Base-by-base conservation (phyloP, 2,888 invertebrate species). In the Alsophila aescularia region DNA sequence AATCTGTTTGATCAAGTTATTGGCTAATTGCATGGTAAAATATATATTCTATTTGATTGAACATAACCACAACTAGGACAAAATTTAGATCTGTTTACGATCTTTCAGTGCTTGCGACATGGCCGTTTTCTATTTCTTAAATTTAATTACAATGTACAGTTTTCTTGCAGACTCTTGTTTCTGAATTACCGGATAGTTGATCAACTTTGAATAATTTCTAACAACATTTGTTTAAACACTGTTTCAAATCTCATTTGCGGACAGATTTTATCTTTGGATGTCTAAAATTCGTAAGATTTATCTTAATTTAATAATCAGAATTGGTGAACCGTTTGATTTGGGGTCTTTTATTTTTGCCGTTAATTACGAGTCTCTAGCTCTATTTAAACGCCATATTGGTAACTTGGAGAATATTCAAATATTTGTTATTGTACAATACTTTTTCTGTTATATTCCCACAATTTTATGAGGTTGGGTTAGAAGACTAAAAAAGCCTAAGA, bases 191-290 rank as follows among this genome's bases (percentile, higher is more conserved):
- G 62, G 50, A 44, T 40, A 44, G 21, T 43, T 48, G 32, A 55
- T 18, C 31, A 49, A 55, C n/a, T 55, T 41, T 50, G 34, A 57
- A 57, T 58, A 61, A 59, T 60, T 64, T 58, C 69, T 68, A 69
- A 58, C 64, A 64, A 36, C 71, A 70, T 82, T 77, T 81, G 80
- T 75, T 78, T 75, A 79, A 73, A 75, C 77, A 81, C 77, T 85
- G 77, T 83, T 83, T 83, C 79, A 79, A 85, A 73, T 84, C 75
- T 78, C 81, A 83, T 85, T 80, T 84, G 79, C 83, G 83, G 78
- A 83, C 81, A 82, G 81, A 84, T 79, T 77, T 79, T 80, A 81
- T 81, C 77, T 83, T 83, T 86, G 83, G 82, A 85, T 83, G 77
- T 81, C 77, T 80, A 80, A 83, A 86, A 82, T 79, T 81, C 78